Base-by-base conservation (phyloP, 2,888 invertebrate species). In the Onchidella celtica region DNA sequence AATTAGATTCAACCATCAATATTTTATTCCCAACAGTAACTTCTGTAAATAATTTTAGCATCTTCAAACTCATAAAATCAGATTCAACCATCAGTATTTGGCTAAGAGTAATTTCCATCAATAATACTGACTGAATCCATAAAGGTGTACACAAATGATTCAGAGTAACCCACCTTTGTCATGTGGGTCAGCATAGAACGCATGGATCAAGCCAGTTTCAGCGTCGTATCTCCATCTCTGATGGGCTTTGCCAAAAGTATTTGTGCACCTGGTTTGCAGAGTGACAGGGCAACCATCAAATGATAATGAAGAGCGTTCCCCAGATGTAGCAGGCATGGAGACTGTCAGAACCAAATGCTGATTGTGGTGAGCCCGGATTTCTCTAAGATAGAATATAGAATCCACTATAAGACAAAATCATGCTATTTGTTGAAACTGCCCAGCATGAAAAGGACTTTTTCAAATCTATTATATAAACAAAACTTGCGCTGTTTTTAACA, bases 231-330 rank as follows among this genome's bases (percentile, higher is more conserved):
- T 77, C 92, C 92, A 93, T 63, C 89, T 86, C 87, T 93, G 93
- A 79, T 93, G 92, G 34, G 93, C 92, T 61, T 91, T 90, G 65
- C 93, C 93, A 85, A 90, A 92, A 83, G 89, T 89, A 66, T 89
- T 89, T 27, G 83, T 85, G 66, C 90, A 88, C 17, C 89, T 83
- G 34, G 85, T 85, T 85, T 92, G 92, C n/a, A 93, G 82, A n/a
- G 86, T 89, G 65, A 93, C 88, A 36, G 88, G 85, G 79, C 91
- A 92, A 9, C 90, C 90, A 34, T 85, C 84, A 81, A 90, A 91
- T 81, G 90, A 87, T 27, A 86, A 86, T 70, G 86, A 84, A 75
- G 84, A 86, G 6, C 21, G 40, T 1, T 68, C 38, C 57, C 38
- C 81, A 17, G 73, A 55, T 21, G 76, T 76, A 74, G 85, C 86